Evolutionary conservation across 2,888 invertebrate genomes (phyloP).

Genomic region (Nomada flava): DNA sequence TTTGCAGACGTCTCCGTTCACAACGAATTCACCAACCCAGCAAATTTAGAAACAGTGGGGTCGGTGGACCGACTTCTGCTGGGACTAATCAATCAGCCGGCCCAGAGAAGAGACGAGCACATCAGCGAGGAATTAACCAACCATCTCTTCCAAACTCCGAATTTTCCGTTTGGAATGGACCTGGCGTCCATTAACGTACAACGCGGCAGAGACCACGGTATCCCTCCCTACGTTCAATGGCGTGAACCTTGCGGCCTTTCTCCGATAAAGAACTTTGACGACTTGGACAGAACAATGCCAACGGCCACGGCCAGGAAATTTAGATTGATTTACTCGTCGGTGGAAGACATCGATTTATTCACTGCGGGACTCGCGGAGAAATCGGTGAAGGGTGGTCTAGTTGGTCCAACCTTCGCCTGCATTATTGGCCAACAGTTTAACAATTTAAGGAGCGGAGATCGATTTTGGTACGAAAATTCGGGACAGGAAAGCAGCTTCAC

Average conservation of each 20-base stretch:
- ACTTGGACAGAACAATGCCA: slow-evolving; percentile 89
- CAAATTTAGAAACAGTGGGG: slow-evolving; percentile 89
- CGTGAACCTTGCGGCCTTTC: slow-evolving; percentile 91
- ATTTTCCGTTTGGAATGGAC: slow-evolving; percentile 92
- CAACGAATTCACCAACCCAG: slow-evolving; percentile 89
- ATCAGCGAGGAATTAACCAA: slow-evolving; percentile 93
- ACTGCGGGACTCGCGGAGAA: slow-evolving; percentile 93
- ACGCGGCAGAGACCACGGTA: slow-evolving; percentile 93
- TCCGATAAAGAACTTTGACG: slow-evolving; percentile 88
- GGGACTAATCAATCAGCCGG: slow-evolving; percentile 91
- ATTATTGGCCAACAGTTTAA: slow-evolving; percentile 94
- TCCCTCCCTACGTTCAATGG: slow-evolving; percentile 92
- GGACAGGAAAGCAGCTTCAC: slow-evolving; percentile 91
- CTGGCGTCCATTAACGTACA: slow-evolving; percentile 95
- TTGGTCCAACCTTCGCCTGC: slow-evolving; percentile 95
- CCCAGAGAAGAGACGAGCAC: slow-evolving; percentile 92
- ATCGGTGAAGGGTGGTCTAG: slow-evolving; percentile 91
- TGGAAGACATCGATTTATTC: slow-evolving; percentile 94
- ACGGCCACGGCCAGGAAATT: slow-evolving; percentile 88
- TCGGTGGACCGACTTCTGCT: slow-evolving; percentile 92
- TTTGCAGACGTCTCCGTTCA: slow-evolving; percentile 91
- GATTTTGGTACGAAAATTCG: slow-evolving; percentile 93
- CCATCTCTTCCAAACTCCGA: slow-evolving; percentile 91
- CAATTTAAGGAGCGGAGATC: slow-evolving; percentile 90
- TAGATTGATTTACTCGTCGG: slow-evolving; percentile 86